Conservation (phyloP, 2,113 vertebrate species). For the Pelusios castaneus region DNA sequence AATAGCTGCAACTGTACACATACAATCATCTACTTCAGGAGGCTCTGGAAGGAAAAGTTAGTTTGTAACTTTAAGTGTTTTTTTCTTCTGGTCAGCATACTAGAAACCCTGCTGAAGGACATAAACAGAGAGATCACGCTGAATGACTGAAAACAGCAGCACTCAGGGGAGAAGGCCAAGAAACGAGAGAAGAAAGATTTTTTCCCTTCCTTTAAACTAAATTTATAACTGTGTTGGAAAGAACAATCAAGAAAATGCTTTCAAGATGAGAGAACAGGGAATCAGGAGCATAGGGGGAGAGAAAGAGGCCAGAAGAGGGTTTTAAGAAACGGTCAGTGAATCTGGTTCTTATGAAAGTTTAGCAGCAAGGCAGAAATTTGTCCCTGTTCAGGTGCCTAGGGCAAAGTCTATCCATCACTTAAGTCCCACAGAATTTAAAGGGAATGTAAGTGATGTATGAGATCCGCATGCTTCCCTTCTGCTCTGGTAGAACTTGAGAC, state of each 20-base stretch:
- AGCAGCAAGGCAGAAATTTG: neutral
- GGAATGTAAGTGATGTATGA: neutral
- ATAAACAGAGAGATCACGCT: slow-evolving; percentile 31
- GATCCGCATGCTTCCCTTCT: neutral
- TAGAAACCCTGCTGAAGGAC: slow-evolving; percentile 29
- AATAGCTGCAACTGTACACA: neutral
- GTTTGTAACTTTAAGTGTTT: neutral
- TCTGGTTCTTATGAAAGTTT: neutral
- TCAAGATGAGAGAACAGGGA: slow-evolving; percentile 43
- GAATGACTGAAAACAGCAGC: slow-evolving; percentile 41
- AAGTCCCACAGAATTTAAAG: neutral
- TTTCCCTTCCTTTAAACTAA: slow-evolving; percentile 38
- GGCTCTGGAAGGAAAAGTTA: neutral
- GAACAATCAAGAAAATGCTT: slow-evolving; percentile 51
- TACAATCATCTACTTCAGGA: neutral
- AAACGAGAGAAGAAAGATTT: neutral
- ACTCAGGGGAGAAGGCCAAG: slow-evolving; percentile 29
- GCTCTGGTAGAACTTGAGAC: neutral
- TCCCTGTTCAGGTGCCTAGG: neutral
- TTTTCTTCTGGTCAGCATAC: slow-evolving; percentile 35
- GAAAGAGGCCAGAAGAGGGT: neutral
- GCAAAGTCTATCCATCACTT: fast-evolving
- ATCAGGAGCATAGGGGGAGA: neutral
- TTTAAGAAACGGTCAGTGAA: slow-evolving; percentile 11
- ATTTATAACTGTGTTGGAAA: slow-evolving; percentile 44